Evolutionary conservation across 2,113 vertebrate genomes (phyloP), one percentile per base, ranked within the genome.

Genomic region (Mungos mungo): DNA sequence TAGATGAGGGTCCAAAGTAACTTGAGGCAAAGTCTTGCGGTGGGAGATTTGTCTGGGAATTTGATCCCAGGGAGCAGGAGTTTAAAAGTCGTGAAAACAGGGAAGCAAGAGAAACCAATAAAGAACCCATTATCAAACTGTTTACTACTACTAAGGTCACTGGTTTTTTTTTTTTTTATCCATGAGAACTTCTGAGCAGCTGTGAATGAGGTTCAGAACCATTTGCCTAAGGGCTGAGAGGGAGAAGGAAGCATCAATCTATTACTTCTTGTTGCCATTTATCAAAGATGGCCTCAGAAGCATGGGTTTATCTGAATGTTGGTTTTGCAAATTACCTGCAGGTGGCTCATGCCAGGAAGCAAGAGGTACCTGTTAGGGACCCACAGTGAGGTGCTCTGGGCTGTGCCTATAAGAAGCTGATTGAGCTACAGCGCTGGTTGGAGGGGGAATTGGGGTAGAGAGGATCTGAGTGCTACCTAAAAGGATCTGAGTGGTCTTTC

Each of bases 11-110:
- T 83, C 52, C 11, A 77, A 86, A 86, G 80, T 10, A 93, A 57
- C 18, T 33, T 65, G 93, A 80, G 85, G 8, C 71, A 83, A 95
- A 90, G 35, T 15, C 16, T 66, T 93, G 18, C 25, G 74, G 54
- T 31, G 54, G 35, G 41, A 95, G 91, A 71, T 31, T 57, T n/a
- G 11, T 88, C 63, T 93, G 93, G 87, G 71, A 72, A 63, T 95
- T 57, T 50, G 35, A 54, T 81, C 50, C 35, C 29, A 87, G 52
- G 11, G 7, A 92, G 31, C 4, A 74, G 14, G n/a, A 83, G 31
- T 90, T 74, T 79, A n/a, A 90, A 68, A 14, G 16, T 11, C 88
- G 7, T 65, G 4, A 92, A 60, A 77, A 54, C 15, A 90, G 8
- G 21, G 21, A 77, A 94, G 18, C 15, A 83, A 25, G 21, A 19